Conservation (phyloP, 2,113 vertebrate species). For the Zapornia atra region DNA sequence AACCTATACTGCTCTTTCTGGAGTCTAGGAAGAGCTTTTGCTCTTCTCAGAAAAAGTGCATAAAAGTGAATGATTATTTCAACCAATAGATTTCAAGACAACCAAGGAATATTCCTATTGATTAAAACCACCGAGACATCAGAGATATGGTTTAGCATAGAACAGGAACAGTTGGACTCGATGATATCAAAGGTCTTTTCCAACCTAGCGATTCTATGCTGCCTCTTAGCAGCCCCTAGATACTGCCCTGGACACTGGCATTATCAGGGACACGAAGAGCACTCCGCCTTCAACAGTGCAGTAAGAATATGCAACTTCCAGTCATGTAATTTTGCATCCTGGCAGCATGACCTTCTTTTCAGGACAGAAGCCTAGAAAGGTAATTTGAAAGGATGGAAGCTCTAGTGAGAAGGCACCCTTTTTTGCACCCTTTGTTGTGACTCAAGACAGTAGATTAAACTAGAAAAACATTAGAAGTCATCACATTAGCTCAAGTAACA, state of each 20-base stretch:
- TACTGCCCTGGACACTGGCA: neutral
- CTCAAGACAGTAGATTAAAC: neutral
- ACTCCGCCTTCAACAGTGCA: neutral
- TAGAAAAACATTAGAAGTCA: neutral
- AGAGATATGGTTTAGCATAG: neutral
- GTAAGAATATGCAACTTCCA: neutral
- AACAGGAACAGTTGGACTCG: no score
- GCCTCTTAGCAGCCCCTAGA: neutral
- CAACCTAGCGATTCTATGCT: neutral
- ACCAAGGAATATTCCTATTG: neutral
- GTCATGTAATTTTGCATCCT: neutral
- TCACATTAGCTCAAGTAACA: neutral
- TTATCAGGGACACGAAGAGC: neutral
- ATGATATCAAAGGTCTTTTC: no score
- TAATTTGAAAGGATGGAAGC: neutral
- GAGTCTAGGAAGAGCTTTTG: neutral
- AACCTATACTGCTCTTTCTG: neutral
- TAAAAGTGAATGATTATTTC: neutral
- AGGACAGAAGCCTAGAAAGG: neutral
- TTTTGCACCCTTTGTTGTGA: neutral
- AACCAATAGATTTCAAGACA: neutral
- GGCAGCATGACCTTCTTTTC: neutral
- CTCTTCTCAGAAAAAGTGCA: neutral
- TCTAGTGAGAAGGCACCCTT: neutral
- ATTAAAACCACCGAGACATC: neutral